Evolutionary conservation across 2,113 vertebrate species (phyloP).

Genomic region (Cottus gobio): DNA sequence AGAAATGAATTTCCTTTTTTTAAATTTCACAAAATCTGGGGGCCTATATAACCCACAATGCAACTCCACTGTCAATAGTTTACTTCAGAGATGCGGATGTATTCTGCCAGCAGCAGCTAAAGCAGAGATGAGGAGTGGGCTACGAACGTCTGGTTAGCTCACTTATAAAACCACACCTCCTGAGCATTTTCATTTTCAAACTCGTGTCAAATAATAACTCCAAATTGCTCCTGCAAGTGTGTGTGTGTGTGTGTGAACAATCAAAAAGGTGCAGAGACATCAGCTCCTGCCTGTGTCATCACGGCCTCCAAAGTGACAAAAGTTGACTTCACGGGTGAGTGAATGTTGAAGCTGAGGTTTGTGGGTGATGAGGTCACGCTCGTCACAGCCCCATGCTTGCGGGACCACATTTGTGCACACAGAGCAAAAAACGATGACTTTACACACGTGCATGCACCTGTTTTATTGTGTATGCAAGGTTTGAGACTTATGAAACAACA

Average conservation of each 20-base stretch:
- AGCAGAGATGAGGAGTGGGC: too few relatives aligned
- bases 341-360: too few relatives aligned
- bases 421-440: not conserved
- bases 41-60: not conserved
- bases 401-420: too few relatives aligned
- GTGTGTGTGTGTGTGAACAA: not conserved
- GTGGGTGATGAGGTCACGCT: too few relatives aligned
- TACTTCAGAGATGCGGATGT: not conserved
- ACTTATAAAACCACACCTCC: not conserved
- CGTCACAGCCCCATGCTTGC: too few relatives aligned
- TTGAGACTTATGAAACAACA: not conserved
- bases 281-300: too few relatives aligned
- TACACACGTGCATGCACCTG: not conserved
- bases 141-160: too few relatives aligned
- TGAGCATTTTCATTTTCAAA: not conserved
- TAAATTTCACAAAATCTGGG: too few relatives aligned
- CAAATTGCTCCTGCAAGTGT: not conserved
- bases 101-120: not conserved
- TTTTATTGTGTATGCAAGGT: not conserved
- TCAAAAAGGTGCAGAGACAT: not conserved
- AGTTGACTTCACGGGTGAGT: too few relatives aligned
- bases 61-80: not conserved
- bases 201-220: not conserved
- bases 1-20: too few relatives aligned
- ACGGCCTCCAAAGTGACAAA: too few relatives aligned